A percentile compares a stretch with the other conserved stretches of the same genome.
Evolutionary conservation across 53 echinoderm and acorn worm genomes (phyloP).

Genomic region (Henricia sp.): DNA sequence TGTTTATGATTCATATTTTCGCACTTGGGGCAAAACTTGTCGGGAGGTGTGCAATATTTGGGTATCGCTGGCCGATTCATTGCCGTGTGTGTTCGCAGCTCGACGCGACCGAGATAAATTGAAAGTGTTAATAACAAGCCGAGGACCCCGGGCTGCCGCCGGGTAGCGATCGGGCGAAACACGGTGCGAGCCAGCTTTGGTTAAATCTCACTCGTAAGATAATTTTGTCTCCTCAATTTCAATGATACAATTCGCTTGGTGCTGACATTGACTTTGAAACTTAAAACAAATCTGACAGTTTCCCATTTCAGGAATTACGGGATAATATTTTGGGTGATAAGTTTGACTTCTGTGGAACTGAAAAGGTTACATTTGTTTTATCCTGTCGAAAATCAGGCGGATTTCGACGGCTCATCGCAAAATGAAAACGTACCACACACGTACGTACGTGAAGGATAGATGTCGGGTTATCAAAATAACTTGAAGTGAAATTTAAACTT

Average conservation of each 20-base stretch:
- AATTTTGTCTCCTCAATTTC: neutral
- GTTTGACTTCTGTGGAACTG: no score
- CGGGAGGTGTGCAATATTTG: constrained; percentile 14
- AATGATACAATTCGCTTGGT: neutral
- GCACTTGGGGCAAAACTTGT: constrained; percentile 53
- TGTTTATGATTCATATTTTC: constrained; percentile 65
- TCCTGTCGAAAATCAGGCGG: no score
- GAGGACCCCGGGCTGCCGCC: neutral
- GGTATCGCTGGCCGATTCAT: neutral
- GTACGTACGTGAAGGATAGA: no score
- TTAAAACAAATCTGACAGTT: no score
- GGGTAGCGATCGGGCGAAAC: neutral
- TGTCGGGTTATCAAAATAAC: no score
- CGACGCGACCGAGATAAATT: constrained; percentile 2
- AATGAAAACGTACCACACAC: no score
- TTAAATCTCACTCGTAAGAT: neutral
- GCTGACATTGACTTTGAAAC: no score
- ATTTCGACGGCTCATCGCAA: no score
- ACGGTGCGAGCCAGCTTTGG: constrained; percentile 10
- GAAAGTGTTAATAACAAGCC: constrained; percentile 37
- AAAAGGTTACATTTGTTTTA: no score
- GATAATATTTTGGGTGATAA: no score
- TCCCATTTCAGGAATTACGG: no score
- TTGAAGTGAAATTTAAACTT: no score
- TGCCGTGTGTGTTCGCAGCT: neutral